These are phyloP conservation scores for Matsumyia berberina DNA, from an alignment of 2,888 invertebrate species.

Conservation along the genomic window DNA sequence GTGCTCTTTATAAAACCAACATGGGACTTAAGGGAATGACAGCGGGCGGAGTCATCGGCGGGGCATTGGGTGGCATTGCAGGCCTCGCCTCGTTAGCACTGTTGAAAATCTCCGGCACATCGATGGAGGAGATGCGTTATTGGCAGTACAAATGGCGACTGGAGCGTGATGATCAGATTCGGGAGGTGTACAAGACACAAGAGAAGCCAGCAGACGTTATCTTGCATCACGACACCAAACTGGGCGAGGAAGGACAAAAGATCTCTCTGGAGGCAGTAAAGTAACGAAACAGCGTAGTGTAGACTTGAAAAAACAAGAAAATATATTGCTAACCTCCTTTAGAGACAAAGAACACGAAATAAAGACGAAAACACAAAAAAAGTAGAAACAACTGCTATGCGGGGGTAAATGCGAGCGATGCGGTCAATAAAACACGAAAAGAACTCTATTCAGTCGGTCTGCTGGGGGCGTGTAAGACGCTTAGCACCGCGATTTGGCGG, in stretches of 20 bases:
- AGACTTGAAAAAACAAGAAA: conserved; percentile 50
- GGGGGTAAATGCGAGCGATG: conserved; percentile 69
- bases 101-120: conserved; percentile 86
- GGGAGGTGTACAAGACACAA: conserved; percentile 79
- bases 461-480: conserved; percentile 90
- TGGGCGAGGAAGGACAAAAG: conserved; percentile 79
- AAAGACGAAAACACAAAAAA: conserved; percentile 50
- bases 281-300: conserved; percentile 61
- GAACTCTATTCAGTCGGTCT: conserved; percentile 81
- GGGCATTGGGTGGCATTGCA: conserved; percentile 86
- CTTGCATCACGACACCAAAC: conserved; percentile 80
- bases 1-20: conserved; percentile 88
- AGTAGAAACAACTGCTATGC: conserved; percentile 58
- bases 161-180: conserved; percentile 82
- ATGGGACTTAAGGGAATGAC: conserved; percentile 88
- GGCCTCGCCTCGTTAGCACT: conserved; percentile 86
- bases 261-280: conserved; percentile 80
- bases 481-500: conserved; percentile 97
- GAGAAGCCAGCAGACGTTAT: conserved; percentile 77
- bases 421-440: conserved; percentile 18
- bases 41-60: conserved; percentile 88
- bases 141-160: conserved; percentile 86
- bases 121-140: conserved; percentile 88
- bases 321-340: conserved; percentile 63
- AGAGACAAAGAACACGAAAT: conserved; percentile 63